Conservation (phyloP, 2,888 invertebrate species). For the Muschampia plurimacula region DNA sequence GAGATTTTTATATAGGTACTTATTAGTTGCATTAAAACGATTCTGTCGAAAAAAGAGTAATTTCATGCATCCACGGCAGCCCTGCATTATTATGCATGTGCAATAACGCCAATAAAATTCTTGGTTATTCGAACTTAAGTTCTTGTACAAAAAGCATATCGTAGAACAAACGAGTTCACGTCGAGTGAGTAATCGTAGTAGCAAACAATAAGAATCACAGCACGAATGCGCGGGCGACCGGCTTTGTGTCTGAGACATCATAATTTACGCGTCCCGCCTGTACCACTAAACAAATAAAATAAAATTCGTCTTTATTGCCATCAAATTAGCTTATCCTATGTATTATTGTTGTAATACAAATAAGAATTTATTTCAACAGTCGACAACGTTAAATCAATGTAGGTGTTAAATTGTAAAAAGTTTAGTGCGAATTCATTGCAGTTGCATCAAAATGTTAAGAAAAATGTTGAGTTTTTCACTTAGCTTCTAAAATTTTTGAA, state of each 20-base stretch:
- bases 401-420: background rate
- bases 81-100: too few species aligned
- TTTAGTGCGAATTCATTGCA: background rate
- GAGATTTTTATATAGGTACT: too few species aligned
- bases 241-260: constrained; percentile 52
- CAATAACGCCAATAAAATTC: background rate
- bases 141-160: background rate
- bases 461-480: background rate
- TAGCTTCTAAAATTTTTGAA: background rate
- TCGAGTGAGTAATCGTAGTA: constrained; percentile 41
- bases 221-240: constrained; percentile 44
- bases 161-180: constrained; percentile 13
- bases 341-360: background rate
- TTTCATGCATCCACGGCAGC: too few species aligned
- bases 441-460: background rate
- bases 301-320: constrained; percentile 24
- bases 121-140: background rate
- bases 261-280: constrained; percentile 52
- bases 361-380: background rate
- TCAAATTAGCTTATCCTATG: constrained; percentile 26
- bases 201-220: constrained; percentile 31
- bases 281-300: constrained; percentile 16
- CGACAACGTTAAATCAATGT: background rate
- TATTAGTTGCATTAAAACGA: too few species aligned
- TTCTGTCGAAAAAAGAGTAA: too few species aligned